Evolutionary conservation across 1,140 invertebrate genomes (phyloP), one percentile per base, ranked within the genome.

Genomic region (Aphaenogaster rudis): DNA sequence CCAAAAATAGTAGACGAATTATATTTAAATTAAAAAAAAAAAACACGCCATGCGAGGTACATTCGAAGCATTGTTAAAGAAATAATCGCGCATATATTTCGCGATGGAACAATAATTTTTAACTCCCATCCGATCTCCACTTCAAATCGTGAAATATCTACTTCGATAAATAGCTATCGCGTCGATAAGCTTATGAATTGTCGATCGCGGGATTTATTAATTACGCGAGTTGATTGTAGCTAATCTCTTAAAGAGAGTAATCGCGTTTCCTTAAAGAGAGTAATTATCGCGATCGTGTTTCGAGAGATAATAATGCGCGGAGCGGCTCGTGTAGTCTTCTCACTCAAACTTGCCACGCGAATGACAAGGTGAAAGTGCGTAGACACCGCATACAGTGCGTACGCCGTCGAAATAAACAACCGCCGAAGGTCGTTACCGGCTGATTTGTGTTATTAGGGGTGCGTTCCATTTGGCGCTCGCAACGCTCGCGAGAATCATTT

Each of bases 1-100:
- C 9, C 11, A 33, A 69, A 69, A 69, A 50, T 67, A 28, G 42
- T 45, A 69, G 39, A 39, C n/a, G 3, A 69, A 50, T 69, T 48
- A 69, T 8, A 69, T 69, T 67, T 50, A 48, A 15, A 69, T 69
- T 36, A 28, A 33, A 50, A 48, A 69, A 50, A 69, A 45, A 69
- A 66, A 66, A 42, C 4, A 11, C 28, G 28, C 13, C 28, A 9
- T 7, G 13, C 21, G 36, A 64, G 13, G 21, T 33, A 50, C 11
- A 13, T 69, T 48, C n/a, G 11, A 69, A 39, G 64, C 15, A 69
- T 50, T 42, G 42, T 69, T 69, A 50, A 50, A 69, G 13, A 69
- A 69, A 48, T 69, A 48, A 69, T 50, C 42, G 21, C 45, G 11
- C n/a, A 21, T 69, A 50, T 50, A 50, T 69, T 69, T 69, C 21